Percentiles rank a stretch among this genome's conserved stretches.
Conservation (phyloP, 2,797 vertebrate genomes). For the Epinephelus awoara region DNA sequence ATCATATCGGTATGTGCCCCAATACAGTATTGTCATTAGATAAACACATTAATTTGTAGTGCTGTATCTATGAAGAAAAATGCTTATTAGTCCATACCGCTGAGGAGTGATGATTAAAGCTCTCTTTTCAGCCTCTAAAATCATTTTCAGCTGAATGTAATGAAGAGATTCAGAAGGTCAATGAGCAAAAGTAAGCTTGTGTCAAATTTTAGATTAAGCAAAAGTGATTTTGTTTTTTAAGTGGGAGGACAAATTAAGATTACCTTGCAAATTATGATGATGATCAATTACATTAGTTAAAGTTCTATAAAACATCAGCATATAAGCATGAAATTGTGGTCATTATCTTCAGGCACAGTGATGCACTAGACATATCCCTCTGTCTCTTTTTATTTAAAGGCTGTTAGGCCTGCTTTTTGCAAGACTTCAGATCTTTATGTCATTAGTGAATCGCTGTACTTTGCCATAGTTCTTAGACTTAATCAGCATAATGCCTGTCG, state of each 20-base stretch:
- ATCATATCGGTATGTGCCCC: background rate
- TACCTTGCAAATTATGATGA: background rate
- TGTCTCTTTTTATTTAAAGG: background rate
- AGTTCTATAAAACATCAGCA: conserved; percentile 18
- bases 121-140: background rate
- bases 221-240: background rate
- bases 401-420: background rate
- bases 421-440: background rate
- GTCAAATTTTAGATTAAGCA: background rate
- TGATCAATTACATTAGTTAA: conserved; percentile 19
- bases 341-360: conserved; percentile 25
- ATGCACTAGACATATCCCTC: background rate
- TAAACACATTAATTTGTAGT: background rate
- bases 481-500: background rate
- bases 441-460: background rate
- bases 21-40: background rate
- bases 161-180: background rate
- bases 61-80: background rate
- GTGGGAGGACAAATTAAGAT: conserved; percentile 11
- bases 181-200: background rate
- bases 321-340: conserved; percentile 20
- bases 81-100: background rate
- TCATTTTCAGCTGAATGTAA: background rate
- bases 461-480: background rate
- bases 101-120: background rate